Evolutionary conservation across 1,140 invertebrate species (phyloP), one percentile per base, ranked within the genome.

Genomic region (Bombus affinis): DNA sequence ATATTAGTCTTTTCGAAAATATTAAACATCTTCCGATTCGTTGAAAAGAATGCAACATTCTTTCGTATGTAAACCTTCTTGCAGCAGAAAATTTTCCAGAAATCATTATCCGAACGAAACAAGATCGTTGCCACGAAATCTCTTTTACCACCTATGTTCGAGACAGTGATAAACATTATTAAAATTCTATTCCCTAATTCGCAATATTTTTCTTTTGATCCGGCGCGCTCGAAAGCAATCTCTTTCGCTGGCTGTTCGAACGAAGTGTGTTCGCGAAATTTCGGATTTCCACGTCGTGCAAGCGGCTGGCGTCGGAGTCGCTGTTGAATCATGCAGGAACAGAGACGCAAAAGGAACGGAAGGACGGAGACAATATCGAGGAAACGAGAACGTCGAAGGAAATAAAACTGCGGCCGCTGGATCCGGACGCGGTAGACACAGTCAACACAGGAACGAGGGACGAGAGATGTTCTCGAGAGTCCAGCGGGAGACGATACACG

Each of bases 361-460:
- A 65, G 25, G 42, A 62, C 25, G 22, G 37, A 22, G 35, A 81
- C 82, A 82, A 89, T 89, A 89, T 88, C 74, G 42, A 44, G 62
- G 77, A 70, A 88, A 85, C 66, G 73, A 74, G 73, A 86, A 81
- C 18, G 39, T 25, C 47, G 57, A 25, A 78, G 83, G 82, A 81
- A 88, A 85, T 88, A 89, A 85, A 89, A 88, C 32, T 35, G 44
- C 39, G 59, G 32, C 18, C 28, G 78, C 12, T 37, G 62, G 70
- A 72, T 72, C 47, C 18, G 59, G 68, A 59, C 53, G 4, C n/a
- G 47, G 37, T 6, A 42, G 76, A 80, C 32, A 42, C 81, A 78
- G 74, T 86, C 68, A 88, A 89, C 74, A 68, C 28, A 3, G 1
- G 13, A 22, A n/a, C 77, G 72, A 13, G 5, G 22, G 28, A 18